Evolutionary conservation across 2,888 invertebrate species (phyloP).

Genomic region (Ochropleura plecta): DNA sequence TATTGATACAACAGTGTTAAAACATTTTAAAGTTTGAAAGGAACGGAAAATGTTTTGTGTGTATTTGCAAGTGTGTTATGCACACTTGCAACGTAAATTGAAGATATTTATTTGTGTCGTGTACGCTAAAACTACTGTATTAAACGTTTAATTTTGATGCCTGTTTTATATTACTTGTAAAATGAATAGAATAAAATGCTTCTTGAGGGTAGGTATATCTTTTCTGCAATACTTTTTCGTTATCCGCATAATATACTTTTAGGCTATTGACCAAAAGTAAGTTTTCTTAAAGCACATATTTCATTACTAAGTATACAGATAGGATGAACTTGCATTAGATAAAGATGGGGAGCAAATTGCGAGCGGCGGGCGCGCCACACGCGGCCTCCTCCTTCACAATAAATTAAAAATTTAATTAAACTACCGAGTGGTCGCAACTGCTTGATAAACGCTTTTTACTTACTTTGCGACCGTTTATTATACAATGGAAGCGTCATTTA

Average conservation of each 20-base stretch:
- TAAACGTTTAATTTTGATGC: not conserved
- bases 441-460: conserved; percentile 84
- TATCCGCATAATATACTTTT: not conserved
- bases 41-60: not conserved
- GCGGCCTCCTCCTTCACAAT: conserved; percentile 81
- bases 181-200: not conserved
- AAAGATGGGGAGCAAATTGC: conserved; percentile 79
- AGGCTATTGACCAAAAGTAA: conserved; percentile 5
- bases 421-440: conserved; percentile 82
- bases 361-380: conserved; percentile 74
- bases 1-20: not conserved
- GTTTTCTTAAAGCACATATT: conserved; percentile 48
- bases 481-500: conserved; percentile 63
- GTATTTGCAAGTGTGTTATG: no score
- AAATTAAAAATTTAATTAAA: conserved; percentile 89
- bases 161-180: not conserved
- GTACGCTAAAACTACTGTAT: not conserved
- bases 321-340: conserved; percentile 67
- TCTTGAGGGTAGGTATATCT: not conserved
- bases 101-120: not conserved
- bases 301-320: conserved; percentile 59
- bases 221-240: not conserved
- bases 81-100: not conserved
- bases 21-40: not conserved
- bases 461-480: conserved; percentile 77